Conservation (phyloP, 2,888 invertebrate species). For the Spilosoma lubricipeda region DNA sequence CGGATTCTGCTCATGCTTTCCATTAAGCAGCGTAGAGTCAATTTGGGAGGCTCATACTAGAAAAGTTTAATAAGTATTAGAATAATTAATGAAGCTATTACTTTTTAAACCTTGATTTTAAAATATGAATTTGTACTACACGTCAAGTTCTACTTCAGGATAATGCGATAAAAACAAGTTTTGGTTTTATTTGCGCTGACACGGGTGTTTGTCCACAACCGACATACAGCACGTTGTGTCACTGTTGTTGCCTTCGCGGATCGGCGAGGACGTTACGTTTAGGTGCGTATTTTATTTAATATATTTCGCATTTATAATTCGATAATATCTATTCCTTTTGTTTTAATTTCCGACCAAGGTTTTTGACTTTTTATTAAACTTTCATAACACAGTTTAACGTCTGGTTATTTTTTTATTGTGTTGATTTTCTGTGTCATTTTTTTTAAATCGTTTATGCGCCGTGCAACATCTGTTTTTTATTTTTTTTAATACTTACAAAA, state of each 20-base stretch:
- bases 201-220: slow-evolving; percentile 27
- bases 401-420: not conserved
- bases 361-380: not conserved
- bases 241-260: slow-evolving; percentile 39
- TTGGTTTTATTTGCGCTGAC: slow-evolving; percentile 22
- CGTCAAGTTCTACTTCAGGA: slow-evolving; percentile 7
- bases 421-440: not conserved
- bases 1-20: no score
- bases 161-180: slow-evolving; percentile 46
- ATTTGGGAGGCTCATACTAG: no score
- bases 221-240: slow-evolving; percentile 15
- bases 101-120: not conserved
- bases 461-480: not conserved
- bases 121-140: not conserved
- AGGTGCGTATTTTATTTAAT: slow-evolving; percentile 38
- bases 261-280: slow-evolving; percentile 43
- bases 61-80: no score
- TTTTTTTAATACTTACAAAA: no score
- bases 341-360: not conserved
- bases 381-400: not conserved
- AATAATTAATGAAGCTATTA: not conserved
- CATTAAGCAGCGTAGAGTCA: no score
- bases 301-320: slow-evolving; percentile 6
- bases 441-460: not conserved
- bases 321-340: not conserved